Conservation (phyloP, 2,113 vertebrate species). For the Ciconia stormi region DNA sequence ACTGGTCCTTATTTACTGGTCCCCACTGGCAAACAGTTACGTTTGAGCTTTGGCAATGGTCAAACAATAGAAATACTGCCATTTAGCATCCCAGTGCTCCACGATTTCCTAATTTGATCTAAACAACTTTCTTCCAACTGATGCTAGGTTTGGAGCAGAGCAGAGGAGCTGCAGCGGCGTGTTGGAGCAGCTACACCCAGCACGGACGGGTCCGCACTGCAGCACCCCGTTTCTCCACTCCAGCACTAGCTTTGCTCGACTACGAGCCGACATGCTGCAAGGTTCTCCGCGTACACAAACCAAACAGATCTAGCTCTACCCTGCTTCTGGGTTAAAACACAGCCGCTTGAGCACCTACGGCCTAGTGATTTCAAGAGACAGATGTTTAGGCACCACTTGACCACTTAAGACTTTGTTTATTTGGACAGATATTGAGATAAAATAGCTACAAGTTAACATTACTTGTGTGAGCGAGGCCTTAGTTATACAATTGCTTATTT, state of each 20-base stretch:
- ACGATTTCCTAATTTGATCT: neutral
- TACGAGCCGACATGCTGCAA: neutral
- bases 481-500: neutral
- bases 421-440: neutral
- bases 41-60: neutral
- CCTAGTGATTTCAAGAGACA: neutral
- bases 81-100: neutral
- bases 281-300: accelerated
- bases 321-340: neutral
- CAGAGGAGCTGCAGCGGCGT: too few relatives aligned
- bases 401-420: neutral
- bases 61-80: neutral
- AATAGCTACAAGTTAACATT: neutral
- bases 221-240: too few relatives aligned
- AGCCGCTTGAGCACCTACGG: neutral
- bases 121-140: neutral
- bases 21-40: neutral
- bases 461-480: neutral
- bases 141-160: neutral
- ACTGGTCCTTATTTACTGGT: neutral
- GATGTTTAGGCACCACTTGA: neutral
- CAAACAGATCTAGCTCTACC: neutral
- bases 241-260: neutral
- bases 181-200: neutral
- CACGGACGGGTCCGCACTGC: accelerated